phyloP scores from a whole-genome alignment of 2,797 vertebrate genomes.

The Tolypeutes matacus region DNA sequence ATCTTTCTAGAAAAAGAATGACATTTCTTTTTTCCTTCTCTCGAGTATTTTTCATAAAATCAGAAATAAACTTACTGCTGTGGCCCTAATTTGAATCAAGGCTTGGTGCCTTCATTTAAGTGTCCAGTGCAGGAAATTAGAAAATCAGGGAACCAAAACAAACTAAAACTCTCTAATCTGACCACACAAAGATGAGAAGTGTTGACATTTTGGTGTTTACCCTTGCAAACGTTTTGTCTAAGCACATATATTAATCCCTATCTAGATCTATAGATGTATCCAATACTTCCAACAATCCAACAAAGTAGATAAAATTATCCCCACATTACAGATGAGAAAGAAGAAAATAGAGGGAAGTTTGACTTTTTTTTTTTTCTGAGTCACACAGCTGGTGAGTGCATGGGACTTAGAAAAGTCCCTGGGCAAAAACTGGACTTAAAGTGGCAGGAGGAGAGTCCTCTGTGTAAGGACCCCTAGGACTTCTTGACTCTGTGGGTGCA shows the following conservation, averaged over 20 bases:
- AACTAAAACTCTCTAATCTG: neutral
- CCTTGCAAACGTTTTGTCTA: neutral
- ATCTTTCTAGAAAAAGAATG: neutral
- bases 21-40: neutral
- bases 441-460: neutral
- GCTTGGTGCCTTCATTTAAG: neutral
- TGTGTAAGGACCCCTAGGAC: neutral
- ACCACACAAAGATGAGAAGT: neutral
- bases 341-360: neutral
- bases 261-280: neutral
- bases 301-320: neutral
- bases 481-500: neutral
- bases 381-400: constrained; percentile 61
- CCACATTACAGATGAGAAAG: neutral
- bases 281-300: neutral
- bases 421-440: neutral
- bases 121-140: neutral
- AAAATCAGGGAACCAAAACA: constrained; percentile 47
- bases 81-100: constrained; percentile 41
- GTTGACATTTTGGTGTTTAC: neutral
- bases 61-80: constrained; percentile 26
- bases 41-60: neutral
- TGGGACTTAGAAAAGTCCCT: constrained; percentile 2
- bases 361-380: constrained; percentile 59
- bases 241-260: neutral